A percentile compares a stretch with the other conserved stretches of the same genome.
Conservation (phyloP, 2,797 vertebrate species). For the Sebastes steindachneri region DNA sequence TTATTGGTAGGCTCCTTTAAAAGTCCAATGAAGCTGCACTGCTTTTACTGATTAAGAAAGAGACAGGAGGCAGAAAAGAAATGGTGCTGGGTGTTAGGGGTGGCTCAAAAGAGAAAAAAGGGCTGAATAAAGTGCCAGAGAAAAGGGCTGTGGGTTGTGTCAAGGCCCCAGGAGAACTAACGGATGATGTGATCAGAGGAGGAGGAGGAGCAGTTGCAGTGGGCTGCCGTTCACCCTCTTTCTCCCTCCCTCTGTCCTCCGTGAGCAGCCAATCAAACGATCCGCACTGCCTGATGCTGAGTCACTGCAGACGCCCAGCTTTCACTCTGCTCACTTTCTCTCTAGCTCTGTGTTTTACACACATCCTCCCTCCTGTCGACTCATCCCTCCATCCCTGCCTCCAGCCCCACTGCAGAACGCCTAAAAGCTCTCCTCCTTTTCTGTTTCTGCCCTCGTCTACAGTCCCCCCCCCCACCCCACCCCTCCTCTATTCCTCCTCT, state of each 20-base stretch:
- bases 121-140: not conserved
- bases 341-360: not conserved
- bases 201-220: not conserved
- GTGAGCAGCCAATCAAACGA: slow-evolving; percentile 15
- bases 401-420: slow-evolving; percentile 35
- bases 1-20: not conserved
- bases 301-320: slow-evolving; percentile 54
- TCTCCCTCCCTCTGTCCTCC: slow-evolving; percentile 28
- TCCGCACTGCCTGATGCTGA: slow-evolving; percentile 51
- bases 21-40: not conserved
- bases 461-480: too few relatives aligned
- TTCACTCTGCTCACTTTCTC: not conserved
- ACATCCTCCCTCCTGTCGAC: not conserved
- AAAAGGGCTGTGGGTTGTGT: not conserved
- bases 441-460: not conserved
- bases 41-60: not conserved
- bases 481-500: not conserved
- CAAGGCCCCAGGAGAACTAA: not conserved
- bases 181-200: slow-evolving; percentile 5
- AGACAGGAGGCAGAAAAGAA: not conserved
- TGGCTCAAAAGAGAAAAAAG: not conserved
- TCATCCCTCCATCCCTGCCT: not conserved
- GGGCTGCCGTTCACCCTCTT: not conserved
- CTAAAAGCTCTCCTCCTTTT: not conserved
- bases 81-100: not conserved